Evolutionary conservation across 1,140 invertebrate genomes (phyloP), one percentile per base, ranked within the genome.

Genomic region (Laupala kohalensis): DNA sequence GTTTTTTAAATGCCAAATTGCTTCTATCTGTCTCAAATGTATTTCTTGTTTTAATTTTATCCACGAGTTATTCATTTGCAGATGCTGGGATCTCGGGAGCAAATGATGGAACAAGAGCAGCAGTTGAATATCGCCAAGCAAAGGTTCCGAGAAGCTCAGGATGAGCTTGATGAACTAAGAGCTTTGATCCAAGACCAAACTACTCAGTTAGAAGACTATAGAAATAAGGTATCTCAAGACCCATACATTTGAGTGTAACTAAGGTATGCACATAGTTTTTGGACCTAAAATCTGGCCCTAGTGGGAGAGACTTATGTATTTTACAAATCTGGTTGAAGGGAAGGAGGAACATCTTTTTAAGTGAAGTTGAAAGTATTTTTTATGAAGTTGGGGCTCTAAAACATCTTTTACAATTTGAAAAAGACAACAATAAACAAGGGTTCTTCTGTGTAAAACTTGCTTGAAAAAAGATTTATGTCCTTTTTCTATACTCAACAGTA

Each of bases 131-230:
- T 87, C 0, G 78, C 86, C 1, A 88, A 87, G 75, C 86, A 87
- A 77, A 83, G 87, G 74, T 89, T 86, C 75, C 77, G 85, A 12
- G 87, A 89, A 76, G 82, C 85, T 0, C 85, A 88, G 74, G 87
- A 89, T 66, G 87, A 90, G 75, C 79, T 89, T 13, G 85, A 90
- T 29, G 90, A 91, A 77, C 78, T 89, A 63, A 83, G 87, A 72
- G 82, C 82, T 12, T 78, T 89, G 23, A 86, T 90, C 77, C 86
- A 88, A 71, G 89, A 91, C 76, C 88, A 90, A 76, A 85, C 87
- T 6, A 79, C 82, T 19, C 89, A 91, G 78, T 75, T 90, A 4
- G 89, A 90, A 71, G 89, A 90, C 73, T 91, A 91, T 76, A 83
- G 89, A 27, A 66, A 66, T 27, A 66, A 66, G 19, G 37, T 53